A percentile compares a stretch with the other conserved stretches of the same genome.
Evolutionary conservation across 2,113 vertebrate genomes (phyloP).

Genomic region (Myxocyprinus asiaticus): DNA sequence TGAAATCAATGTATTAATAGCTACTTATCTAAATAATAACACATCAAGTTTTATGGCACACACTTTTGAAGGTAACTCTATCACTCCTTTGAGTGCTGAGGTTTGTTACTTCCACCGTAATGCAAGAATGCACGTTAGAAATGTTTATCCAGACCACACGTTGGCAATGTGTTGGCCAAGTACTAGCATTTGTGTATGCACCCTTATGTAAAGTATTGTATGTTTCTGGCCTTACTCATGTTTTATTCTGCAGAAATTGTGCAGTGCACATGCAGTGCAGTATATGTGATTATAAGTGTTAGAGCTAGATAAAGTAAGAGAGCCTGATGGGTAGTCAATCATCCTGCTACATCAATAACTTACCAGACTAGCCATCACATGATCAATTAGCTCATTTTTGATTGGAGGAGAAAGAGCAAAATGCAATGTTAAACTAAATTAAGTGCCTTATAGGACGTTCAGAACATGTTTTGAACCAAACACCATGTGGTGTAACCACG

Average conservation of each 20-base stretch:
- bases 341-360: slow-evolving; percentile 7
- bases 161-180: no score
- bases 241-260: not conserved
- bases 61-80: no score
- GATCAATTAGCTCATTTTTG: not conserved
- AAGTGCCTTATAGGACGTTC: not conserved
- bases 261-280: not conserved
- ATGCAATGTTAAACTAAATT: not conserved
- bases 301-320: slow-evolving; percentile 25
- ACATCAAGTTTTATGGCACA: no score
- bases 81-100: no score
- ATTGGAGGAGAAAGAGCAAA: not conserved
- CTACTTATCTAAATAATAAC: no score
- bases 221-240: no score
- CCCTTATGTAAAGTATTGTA: no score
- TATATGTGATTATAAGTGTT: slow-evolving; percentile 45
- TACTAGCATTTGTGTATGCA: no score
- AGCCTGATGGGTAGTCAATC: not conserved
- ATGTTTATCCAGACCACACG: no score
- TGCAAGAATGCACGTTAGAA: no score
- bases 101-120: no score
- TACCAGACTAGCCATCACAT: slow-evolving; percentile 26
- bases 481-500: not conserved
- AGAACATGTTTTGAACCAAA: slow-evolving; percentile 1
- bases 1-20: no score